These are phyloP conservation scores for Anticlea derivata DNA, from an alignment of 2,888 invertebrate species.

Conservation along the genomic window DNA sequence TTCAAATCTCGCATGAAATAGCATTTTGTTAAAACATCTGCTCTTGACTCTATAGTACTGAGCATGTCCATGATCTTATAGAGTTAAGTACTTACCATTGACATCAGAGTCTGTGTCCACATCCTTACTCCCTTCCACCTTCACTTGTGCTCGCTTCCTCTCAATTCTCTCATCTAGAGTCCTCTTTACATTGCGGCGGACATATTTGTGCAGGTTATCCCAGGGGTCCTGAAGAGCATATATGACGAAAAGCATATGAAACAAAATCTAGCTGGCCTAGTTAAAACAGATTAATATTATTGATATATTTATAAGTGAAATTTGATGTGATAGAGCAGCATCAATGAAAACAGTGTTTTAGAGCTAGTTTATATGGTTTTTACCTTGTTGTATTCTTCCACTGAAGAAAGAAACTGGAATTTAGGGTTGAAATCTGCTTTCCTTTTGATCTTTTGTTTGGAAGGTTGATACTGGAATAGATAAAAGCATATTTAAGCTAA, in stretches of 20 bases:
- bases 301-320: no score
- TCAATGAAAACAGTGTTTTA: no score
- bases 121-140: conserved; percentile 70
- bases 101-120: conserved; percentile 80
- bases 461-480: conserved; percentile 90
- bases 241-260: no score
- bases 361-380: no score
- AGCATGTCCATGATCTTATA: no score
- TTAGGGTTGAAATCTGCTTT: conserved; percentile 91
- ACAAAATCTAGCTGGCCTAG: no score
- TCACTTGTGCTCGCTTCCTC: conserved; percentile 73
- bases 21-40: no score
- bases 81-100: conserved; percentile 64
- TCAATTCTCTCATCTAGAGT: conserved; percentile 94
- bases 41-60: no score
- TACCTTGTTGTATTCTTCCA: conserved; percentile 90
- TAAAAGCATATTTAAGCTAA: conserved; percentile 19
- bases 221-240: conserved; percentile 85
- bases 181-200: conserved; percentile 90
- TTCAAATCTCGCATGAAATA: no score
- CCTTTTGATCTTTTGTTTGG: conserved; percentile 88
- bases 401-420: conserved; percentile 91
- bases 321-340: no score
- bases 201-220: conserved; percentile 91
- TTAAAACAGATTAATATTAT: no score